Conservation (phyloP, 2,797 vertebrate species). For the Anguilla pacifica region DNA sequence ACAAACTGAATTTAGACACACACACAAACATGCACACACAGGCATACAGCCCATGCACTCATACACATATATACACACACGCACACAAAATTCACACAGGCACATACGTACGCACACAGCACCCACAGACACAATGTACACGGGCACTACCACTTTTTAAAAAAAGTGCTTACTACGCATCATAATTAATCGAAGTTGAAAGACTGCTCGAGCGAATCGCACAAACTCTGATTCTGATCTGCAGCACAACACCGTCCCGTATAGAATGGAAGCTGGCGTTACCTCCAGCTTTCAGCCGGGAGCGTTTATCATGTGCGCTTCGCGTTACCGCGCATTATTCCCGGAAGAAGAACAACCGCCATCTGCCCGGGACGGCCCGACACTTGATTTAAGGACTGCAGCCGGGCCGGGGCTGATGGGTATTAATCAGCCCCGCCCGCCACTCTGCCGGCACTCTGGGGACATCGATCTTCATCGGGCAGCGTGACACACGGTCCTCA, state of each 20-base stretch:
- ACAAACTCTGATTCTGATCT: neutral
- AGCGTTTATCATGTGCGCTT: constrained; percentile 47
- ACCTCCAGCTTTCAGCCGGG: neutral
- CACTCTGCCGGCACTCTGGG: constrained; percentile 45
- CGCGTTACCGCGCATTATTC: constrained; percentile 52
- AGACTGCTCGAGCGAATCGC: neutral
- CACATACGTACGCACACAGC: neutral
- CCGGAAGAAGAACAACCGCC: constrained; percentile 59
- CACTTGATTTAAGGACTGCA: constrained; percentile 71
- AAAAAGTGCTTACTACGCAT: neutral
- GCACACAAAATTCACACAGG: neutral
- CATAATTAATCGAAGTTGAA: constrained; percentile 3
- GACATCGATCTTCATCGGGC: constrained; percentile 63
- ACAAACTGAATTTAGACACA: neutral
- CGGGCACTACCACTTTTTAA: neutral
- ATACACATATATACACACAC: neutral
- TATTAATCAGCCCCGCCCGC: constrained; percentile 38
- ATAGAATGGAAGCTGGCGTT: constrained; percentile 39
- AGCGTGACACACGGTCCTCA: constrained; percentile 56
- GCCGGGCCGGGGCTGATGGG: constrained; percentile 59
- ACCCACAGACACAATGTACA: neutral
- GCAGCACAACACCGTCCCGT: neutral
- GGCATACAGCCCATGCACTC: neutral
- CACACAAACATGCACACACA: neutral
- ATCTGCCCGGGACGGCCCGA: constrained; percentile 61